Evolutionary conservation across 37 sponge, comb jelly and placozoan species (phyloP), one percentile per base, ranked within the genome.

Genomic region (Halisarca cf. caerulea): DNA sequence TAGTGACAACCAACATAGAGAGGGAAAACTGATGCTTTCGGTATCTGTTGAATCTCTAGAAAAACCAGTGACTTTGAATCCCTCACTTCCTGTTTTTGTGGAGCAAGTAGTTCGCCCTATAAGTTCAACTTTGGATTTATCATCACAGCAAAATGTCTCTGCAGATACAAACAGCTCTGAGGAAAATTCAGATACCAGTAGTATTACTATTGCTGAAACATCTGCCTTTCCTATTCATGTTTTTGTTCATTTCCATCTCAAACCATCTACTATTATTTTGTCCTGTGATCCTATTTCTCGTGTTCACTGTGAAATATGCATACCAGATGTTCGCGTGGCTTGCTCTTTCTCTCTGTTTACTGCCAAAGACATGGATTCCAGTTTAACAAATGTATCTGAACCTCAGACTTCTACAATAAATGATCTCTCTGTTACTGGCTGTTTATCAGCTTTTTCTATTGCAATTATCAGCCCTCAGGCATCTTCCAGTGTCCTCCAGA

Each of bases 161-260:
- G 54, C 24, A 3, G 69, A 51, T 20, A 78, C 73, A 20, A 30
- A 6, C 24, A 40, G 11, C 2, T 1, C 14, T 35, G 17, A n/a
- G 18, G 84, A 43, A 11, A 34, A 57, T 1, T 30, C 66, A n/a
- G 39, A 2, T 47, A 20, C 58, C 59, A 21, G n/a, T 32, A 74
- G 68, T 2, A 28, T 51, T 27, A 25, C 83, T 9, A 66, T 58
- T 15, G 15, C 86, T 53, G 72, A 66, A 40, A 84, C 91, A 23
- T 58, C 87, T 45, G 87, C 91, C n/a, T 94, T 97, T 64, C 97
- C 97, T 2, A 90, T 97, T 21, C 90, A 97, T 30, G 92, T 97
- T 20, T 83, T 79, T 21, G 88, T 94, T 0, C 58, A 86, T 6
- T 84, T 97, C 33, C 86, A 89, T 54, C 70, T 94, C 27, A 90